Evolutionary conservation across 2,113 vertebrate genomes (phyloP), one percentile per base, ranked within the genome.

Genomic region (Nibea albiflora): DNA sequence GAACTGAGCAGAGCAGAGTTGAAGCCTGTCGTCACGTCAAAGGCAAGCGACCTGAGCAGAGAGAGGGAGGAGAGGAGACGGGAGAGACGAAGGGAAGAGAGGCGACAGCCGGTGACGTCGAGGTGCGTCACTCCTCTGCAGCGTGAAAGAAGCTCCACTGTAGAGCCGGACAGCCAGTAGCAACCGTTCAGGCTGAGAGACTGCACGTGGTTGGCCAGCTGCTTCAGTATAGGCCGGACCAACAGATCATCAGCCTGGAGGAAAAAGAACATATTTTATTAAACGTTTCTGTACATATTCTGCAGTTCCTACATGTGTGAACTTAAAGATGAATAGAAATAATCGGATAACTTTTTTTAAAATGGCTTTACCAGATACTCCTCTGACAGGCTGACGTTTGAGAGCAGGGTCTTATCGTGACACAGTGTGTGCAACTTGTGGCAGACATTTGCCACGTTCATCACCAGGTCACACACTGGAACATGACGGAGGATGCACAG

Each of bases 161-260:
- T 96, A 16, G 94, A 87, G 28, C 95, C 94, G 0, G 96, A 91
- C 76, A 99, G 88, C 98, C 98, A 99, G 63, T 99, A 99, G 92
- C 98, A 99, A 47, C 98, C 97, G 0, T 96, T 96, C 90, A 98
- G 92, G 92, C 96, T 96, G 78, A 99, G 95, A 72, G 96, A 96
- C 89, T 96, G 96, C 81, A 99, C 96, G 11, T 96, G 96, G 75
- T 84, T 92, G 6, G 95, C 94, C 0, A 98, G 94, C 82, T 95
- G 95, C 89, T 91, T 96, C 84, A 98, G 78, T 50, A 97, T 85
- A 8, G 91, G 92, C 85, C 94, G 96, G 81, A 97, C 95, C 60
- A 95, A 95, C 73, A 94, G 83, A 56, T 97, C 96, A 12, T 93
- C 96, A 11, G 95, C 97, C 98, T 99, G 91, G 4, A 69, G 1